Conservation (phyloP, 2,797 vertebrate species). For the Phoxinus dragarum region DNA sequence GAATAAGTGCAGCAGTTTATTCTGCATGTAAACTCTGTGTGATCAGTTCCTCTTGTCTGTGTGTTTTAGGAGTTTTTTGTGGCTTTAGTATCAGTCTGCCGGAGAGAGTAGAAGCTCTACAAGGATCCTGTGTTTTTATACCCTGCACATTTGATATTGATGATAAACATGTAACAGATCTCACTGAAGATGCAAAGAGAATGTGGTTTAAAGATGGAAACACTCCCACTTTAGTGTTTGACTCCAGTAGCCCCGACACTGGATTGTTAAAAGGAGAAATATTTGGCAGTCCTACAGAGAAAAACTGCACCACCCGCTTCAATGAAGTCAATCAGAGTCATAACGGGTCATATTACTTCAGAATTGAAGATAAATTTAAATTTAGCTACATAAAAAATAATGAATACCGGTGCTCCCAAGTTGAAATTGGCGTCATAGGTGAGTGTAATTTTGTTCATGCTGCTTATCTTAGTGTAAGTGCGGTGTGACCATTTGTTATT, state of each 20-base stretch:
- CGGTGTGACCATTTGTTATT: too few relatives aligned
- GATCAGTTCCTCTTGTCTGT: neutral
- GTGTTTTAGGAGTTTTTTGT: conserved; percentile 40
- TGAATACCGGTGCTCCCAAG: rapidly evolving
- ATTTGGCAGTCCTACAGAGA: neutral
- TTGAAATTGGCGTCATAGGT: conserved; percentile 31
- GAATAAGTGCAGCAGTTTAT: neutral
- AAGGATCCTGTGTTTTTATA: conserved; percentile 49
- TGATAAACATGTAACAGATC: rapidly evolving
- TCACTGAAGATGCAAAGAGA: neutral
- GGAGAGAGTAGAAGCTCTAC: neutral
- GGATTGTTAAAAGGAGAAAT: neutral
- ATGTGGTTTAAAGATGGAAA: rapidly evolving
- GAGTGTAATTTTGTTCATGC: conserved; percentile 11
- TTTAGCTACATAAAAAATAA: rapidly evolving
- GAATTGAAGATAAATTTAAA: neutral
- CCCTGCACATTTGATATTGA: conserved; percentile 45
- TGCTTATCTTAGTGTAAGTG: too few relatives aligned
- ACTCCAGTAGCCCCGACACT: neutral
- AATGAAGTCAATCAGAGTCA: rapidly evolving
- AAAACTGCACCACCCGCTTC: conserved; percentile 4
- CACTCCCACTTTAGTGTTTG: rapidly evolving
- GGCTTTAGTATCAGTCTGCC: conserved; percentile 4
- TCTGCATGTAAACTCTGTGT: neutral
- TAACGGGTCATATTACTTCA: neutral